These are phyloP conservation scores for Paramormyrops hopkinsi DNA, from an alignment of 2,797 vertebrate genomes.

Conservation along the genomic window DNA sequence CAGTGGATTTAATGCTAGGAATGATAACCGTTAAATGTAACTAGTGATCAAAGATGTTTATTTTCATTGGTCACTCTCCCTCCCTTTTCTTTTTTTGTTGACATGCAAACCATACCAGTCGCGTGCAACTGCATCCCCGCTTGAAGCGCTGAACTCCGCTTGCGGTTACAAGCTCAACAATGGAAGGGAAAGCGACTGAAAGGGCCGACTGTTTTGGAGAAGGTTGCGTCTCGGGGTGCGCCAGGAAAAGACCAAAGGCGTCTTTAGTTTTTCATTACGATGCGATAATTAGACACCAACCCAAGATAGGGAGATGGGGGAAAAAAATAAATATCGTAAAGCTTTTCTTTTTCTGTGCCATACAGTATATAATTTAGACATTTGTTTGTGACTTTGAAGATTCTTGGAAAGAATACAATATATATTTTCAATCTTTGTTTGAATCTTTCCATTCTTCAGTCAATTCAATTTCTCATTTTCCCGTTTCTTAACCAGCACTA, in stretches of 20 bases:
- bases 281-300: constrained; percentile 43
- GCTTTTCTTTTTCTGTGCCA: constrained; percentile 20
- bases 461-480: neutral
- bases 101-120: constrained; percentile 26
- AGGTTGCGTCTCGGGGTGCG: constrained; percentile 22
- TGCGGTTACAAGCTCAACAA: constrained; percentile 17
- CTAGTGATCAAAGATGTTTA: neutral
- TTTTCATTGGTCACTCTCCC: neutral
- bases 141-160: constrained; percentile 14
- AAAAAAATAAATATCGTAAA: constrained; percentile 15
- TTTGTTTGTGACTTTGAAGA: constrained; percentile 15
- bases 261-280: constrained; percentile 42
- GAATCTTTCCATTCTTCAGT: neutral
- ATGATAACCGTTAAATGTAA: neutral
- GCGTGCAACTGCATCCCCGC: neutral
- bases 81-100: neutral
- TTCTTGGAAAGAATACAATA: neutral
- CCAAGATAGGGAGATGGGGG: constrained; percentile 34
- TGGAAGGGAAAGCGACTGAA: neutral
- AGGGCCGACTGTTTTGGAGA: constrained; percentile 4
- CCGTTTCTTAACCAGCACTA: neutral
- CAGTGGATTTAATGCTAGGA: neutral
- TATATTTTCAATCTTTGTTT: constrained; percentile 3
- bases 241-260: constrained; percentile 37
- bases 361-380: constrained; percentile 10